Base-by-base conservation (phyloP, 2,888 invertebrate genomes). In the Brachypalpus laphriformis region DNA sequence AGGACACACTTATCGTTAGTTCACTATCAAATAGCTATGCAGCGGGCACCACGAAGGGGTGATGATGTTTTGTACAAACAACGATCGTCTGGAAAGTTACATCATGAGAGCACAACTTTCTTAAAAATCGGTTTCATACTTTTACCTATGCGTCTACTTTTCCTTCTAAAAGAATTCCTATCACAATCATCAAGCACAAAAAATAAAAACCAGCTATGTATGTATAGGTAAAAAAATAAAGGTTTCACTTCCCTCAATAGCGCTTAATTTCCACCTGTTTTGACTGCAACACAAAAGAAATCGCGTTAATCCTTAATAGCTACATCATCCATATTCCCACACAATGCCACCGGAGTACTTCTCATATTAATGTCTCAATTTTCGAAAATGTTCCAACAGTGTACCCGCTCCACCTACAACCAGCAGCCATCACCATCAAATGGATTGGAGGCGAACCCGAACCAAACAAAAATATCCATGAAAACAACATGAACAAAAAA, bases 341-440 rank as follows among this genome's bases (percentile, higher is more conserved):
- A 83, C 83, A 78, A 78, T 74, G 63, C 78, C 74, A 74, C 78
- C 63, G 45, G 57, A 70, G 70, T 66, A 80, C 78, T 75, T 56
- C 71, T 85, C 85, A 80, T 85, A 85, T 80, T 85, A 80, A 85
- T 85, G 85, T 85, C 85, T 85, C 85, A 85, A 85, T 85, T 85
- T 85, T 80, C 85, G 80, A 71, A 66, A 75, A 80, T 71, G 75
- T 71, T 75, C 80, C 71, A 80, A 40, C 85, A 59, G 51, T 22
- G 20, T 40, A 8, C 66, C 37, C 49, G 49, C 47, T 77, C 78
- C 74, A 74, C 78, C 68, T 56, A 75, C 16, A 63, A 57, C 34
- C 72, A 22, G 1, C 34, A 37, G 65, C 31, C 72, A 74, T 56
- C 59, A 75, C 70, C 54, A 42, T 70, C 22, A 72, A 77, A 82